These are phyloP conservation scores for Echinarachnius parma DNA, from an alignment of 53 echinoderm and acorn worm genomes.

Conservation along the genomic window DNA sequence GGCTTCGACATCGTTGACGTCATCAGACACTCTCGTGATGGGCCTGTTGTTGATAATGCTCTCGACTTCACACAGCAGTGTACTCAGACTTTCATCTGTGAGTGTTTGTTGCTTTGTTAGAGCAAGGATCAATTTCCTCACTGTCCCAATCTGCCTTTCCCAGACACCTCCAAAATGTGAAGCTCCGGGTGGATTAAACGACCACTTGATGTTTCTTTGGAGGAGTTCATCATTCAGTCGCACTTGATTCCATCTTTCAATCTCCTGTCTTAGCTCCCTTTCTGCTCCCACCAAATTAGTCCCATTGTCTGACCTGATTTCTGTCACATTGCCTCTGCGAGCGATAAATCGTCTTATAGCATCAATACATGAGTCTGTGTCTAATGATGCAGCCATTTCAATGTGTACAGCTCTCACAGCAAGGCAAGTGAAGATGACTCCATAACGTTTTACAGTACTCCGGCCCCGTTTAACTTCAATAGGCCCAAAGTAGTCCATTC, in stretches of 20 bases:
- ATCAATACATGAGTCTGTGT: slow-evolving; percentile 58
- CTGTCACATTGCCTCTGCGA: slow-evolving; percentile 41
- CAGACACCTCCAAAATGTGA: slow-evolving; percentile 62
- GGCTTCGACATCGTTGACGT: slow-evolving; percentile 54
- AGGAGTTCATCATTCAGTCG: slow-evolving; percentile 41
- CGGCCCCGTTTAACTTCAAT: slow-evolving; percentile 53
- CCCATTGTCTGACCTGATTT: slow-evolving; percentile 58
- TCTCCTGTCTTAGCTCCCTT: slow-evolving; percentile 45
- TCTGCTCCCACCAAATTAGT: slow-evolving; percentile 58
- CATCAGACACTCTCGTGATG: slow-evolving; percentile 46
- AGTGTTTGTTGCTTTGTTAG: slow-evolving; percentile 51
- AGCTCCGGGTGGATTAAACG: slow-evolving; percentile 60
- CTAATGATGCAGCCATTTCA: slow-evolving; percentile 39
- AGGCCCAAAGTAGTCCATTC: slow-evolving; percentile 60
- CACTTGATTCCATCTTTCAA: slow-evolving; percentile 50
- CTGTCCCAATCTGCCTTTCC: slow-evolving; percentile 62
- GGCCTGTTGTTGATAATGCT: slow-evolving; percentile 53
- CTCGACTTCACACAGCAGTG: slow-evolving; percentile 59
- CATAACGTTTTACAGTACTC: slow-evolving; percentile 44
- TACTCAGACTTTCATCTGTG: slow-evolving; percentile 44
- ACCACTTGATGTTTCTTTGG: slow-evolving; percentile 49
- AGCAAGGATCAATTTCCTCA: slow-evolving; percentile 40
- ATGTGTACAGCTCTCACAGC: slow-evolving; percentile 43
- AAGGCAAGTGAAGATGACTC: slow-evolving; percentile 59
- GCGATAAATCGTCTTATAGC: slow-evolving; percentile 48